Conservation (phyloP, 2,113 vertebrate species). For the Tragelaphus imberbis region DNA sequence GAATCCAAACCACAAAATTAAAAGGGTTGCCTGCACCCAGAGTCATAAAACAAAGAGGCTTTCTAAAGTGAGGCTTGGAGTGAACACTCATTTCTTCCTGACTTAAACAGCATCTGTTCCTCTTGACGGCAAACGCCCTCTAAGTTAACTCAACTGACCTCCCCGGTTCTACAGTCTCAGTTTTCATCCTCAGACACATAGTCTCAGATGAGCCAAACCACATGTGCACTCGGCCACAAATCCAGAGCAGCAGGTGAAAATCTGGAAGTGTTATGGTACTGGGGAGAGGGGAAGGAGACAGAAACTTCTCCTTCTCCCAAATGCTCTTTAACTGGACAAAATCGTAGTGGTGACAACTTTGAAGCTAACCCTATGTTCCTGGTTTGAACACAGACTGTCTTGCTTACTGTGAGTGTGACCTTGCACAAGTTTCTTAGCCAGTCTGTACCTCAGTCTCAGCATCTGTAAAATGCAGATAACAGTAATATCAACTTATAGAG, state of each 20-base stretch:
- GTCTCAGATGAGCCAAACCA: slow-evolving; percentile 40
- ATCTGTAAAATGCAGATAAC: neutral
- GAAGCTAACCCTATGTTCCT: neutral
- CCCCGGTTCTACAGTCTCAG: neutral
- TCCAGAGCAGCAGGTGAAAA: slow-evolving; percentile 55
- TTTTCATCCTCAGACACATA: slow-evolving; percentile 30
- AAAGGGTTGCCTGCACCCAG: slow-evolving; percentile 67
- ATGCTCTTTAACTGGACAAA: neutral
- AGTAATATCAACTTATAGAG: neutral
- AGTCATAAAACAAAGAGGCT: slow-evolving; percentile 72
- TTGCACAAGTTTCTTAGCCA: neutral
- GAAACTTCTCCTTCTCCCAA: neutral
- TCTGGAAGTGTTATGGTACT: neutral
- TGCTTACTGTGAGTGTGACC: neutral
- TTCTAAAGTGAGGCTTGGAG: slow-evolving; percentile 57
- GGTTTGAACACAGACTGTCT: neutral
- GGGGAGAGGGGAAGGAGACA: neutral
- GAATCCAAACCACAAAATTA: slow-evolving; percentile 73
- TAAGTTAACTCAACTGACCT: slow-evolving; percentile 38
- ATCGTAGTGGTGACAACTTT: neutral
- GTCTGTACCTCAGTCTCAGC: neutral
- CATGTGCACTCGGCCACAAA: neutral
- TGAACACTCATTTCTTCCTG: slow-evolving; percentile 46
- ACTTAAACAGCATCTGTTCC: slow-evolving; percentile 61
- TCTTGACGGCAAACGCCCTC: neutral